Evolutionary conservation across 2,797 vertebrate genomes (phyloP).

Genomic region (Rhadinocentrus ornatus): DNA sequence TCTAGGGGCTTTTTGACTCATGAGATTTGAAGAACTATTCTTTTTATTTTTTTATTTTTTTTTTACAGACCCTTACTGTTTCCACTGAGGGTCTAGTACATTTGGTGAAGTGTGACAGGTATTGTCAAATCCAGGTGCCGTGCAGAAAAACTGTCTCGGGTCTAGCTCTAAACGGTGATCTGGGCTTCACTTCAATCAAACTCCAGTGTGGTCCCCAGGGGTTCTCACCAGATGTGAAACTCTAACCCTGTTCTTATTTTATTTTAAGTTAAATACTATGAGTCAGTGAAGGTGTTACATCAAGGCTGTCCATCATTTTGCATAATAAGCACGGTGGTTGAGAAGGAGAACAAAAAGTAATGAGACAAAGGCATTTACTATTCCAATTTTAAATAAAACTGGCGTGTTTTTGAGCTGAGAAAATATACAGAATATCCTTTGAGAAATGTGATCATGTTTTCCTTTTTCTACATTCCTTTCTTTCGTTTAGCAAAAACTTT

Average conservation of each 20-base stretch:
- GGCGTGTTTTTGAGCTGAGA: conserved; percentile 1
- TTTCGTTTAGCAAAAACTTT: conserved; percentile 9
- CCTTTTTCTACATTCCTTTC: background rate
- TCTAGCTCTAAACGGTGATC: conserved; percentile 46
- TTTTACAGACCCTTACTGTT: conserved; percentile 6
- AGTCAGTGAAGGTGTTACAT: conserved; percentile 15
- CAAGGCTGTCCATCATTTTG: conserved; percentile 17
- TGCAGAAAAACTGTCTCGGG: conserved; percentile 41
- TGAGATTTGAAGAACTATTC: background rate
- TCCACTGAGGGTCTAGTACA: conserved; percentile 12
- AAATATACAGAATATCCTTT: conserved; percentile 12
- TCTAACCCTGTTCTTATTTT: conserved; percentile 20
- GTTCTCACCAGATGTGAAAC: conserved; percentile 57
- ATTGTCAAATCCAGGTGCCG: conserved; percentile 58
- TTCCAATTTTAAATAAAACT: conserved; percentile 3
- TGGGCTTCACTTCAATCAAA: conserved; percentile 59
- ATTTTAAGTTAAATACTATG: conserved; percentile 28
- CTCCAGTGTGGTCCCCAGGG: conserved; percentile 21
- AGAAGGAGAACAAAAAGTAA: conserved; percentile 1
- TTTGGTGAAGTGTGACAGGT: conserved; percentile 63
- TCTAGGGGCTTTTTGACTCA: background rate
- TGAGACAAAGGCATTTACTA: conserved; percentile 8
- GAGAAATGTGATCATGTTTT: conserved; percentile 7
- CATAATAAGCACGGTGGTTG: background rate
- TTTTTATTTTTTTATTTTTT: background rate